Evolutionary conservation across 2,113 vertebrate species (phyloP), one percentile per base, ranked within the genome.

Genomic region (Choloepus hoffmanni): DNA sequence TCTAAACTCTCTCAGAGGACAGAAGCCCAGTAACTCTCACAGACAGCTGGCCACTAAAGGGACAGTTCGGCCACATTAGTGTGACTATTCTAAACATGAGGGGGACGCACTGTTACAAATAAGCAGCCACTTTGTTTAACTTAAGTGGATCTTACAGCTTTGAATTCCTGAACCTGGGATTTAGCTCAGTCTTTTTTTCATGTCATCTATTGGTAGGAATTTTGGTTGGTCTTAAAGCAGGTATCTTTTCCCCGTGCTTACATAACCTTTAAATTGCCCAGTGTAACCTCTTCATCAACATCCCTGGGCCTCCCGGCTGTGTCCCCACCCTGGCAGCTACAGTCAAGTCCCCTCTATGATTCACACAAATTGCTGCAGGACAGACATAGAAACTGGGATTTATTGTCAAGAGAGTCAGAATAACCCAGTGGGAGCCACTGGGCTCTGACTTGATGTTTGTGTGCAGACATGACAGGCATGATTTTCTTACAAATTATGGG

Each of bases 21-120:
- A 45, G 93, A 67, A 79, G 5, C 15, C 26, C 62, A 76, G 53
- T 21, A 13, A 18, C 50, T 93, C 24, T 86, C 24, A 67, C 50
- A 50, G 83, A 48, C 48, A 33, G 7, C 1, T 8, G 3, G 28
- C n/a, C 28, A 9, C 36, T 48, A 14, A 21, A 19, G 58, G 28
- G 26, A 11, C 28, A 36, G 11, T 33, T 11, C 7, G 2, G 5
- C 8, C 24, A n/a, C 15, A 0, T 21, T 2, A 10, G 5, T 0
- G 4, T 0, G 45, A 50, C 15, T 33, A 43, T 3, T 55, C 21
- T 19, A 0, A 24, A 3, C 1, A 0, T 0, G 1, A 60, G 3
- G 26, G 7, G 24, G 4, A 2, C 8, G 2, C 19, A 0, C 4
- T 8, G 3, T 6, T 45, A 11, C 48, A 13, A 63, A 67, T 10